Evolutionary conservation across 2,888 invertebrate genomes (phyloP), one percentile per base, ranked within the genome.

Genomic region (Sericinus montela): DNA sequence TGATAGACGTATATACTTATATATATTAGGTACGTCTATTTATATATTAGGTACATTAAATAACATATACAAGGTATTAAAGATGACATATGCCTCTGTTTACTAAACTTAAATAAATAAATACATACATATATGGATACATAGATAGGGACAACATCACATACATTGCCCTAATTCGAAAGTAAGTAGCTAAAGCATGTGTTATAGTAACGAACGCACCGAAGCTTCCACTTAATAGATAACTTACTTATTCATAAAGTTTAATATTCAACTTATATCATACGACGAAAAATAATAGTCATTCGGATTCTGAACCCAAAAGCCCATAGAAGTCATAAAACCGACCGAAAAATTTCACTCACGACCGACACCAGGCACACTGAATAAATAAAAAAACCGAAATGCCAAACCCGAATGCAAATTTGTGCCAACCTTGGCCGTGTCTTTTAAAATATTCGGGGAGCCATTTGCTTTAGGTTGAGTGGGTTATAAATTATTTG

Each of bases 401-500:
- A 50, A 40, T 11, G 8, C 44, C 25, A 37, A 43, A 19, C 45
- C 32, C 45, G 37, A 50, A 50, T 50, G 50, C 50, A 50, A 50
- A 50, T 45, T 41, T 30, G 35, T 37, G 35, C 36, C 45, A 45
- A 50, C 50, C 50, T 50, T 50, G 50, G 50, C 45, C 49, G 29
- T 41, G 45, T 50, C 50, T 50, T 50, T 32, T 50, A 50, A 45
- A 50, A 50, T 50, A 50, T 50, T 50, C 50, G 41, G 40, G n/a
- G 23, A 32, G 45, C 45, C 41, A 37, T 48, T 48, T 42, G 48
- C 48, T 42, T 48, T 42, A 37, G 37, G 29, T 37, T 42, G 35
- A 45, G 50, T 45, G 45, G 41, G 40, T 50, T 42, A 45, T 50
- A 45, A 50, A 50, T 50, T 50, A 50, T 50, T 50, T 42, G 41